phyloP scores from a whole-genome alignment of 2,797 vertebrate species.

The Ispidina picta region DNA sequence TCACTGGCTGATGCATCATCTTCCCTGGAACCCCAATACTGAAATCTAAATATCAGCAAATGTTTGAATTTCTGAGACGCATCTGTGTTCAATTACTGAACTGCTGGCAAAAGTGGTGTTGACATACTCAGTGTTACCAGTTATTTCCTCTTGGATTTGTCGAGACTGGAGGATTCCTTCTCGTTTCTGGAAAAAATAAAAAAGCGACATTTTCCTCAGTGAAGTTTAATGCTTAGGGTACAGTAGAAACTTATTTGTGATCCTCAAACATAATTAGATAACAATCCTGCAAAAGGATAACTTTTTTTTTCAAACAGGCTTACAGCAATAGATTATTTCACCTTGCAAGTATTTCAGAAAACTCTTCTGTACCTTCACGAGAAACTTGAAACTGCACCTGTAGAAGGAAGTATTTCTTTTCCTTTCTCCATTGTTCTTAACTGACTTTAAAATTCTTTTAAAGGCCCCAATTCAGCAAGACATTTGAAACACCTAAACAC shows the following conservation, averaged over 20 bases:
- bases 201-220: constrained; percentile 9
- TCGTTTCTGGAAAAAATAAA: constrained; percentile 87
- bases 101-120: constrained; percentile 68
- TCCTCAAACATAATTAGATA: neutral
- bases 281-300: neutral
- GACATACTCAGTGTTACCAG: constrained; percentile 97
- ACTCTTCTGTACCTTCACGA: constrained; percentile 10
- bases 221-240: constrained; percentile 25
- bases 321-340: constrained; percentile 5
- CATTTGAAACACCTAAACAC: constrained; percentile 41
- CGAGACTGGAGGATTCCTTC: constrained; percentile 97
- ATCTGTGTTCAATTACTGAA: constrained; percentile 79
- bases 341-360: constrained; percentile 37
- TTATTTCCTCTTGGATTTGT: constrained; percentile 98
- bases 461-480: constrained; percentile 15
- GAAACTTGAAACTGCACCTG: constrained; percentile 53
- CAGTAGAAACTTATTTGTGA: constrained; percentile 17
- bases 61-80: constrained; percentile 73
- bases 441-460: constrained; percentile 17
- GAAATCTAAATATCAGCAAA: constrained; percentile 79
- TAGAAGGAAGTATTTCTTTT: constrained; percentile 41
- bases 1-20: constrained; percentile 70
- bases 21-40: constrained; percentile 74
- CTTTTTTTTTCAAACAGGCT: neutral
- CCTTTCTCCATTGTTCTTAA: constrained; percentile 46